These are phyloP conservation scores for Dryobota labecula DNA, from an alignment of 2,888 invertebrate genomes.

Conservation along the genomic window DNA sequence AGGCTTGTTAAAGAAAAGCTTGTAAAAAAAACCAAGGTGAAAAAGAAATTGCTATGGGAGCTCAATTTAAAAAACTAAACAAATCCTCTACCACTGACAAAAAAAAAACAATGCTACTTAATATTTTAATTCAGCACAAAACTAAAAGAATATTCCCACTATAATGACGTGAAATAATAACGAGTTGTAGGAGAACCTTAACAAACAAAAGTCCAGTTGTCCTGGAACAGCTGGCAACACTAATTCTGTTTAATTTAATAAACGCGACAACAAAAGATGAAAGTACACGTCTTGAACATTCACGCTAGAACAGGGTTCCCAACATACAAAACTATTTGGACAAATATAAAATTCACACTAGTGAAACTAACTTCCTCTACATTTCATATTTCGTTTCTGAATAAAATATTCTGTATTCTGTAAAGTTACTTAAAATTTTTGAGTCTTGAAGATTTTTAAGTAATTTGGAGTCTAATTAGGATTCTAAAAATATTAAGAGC, in stretches of 20 bases:
- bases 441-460: background rate
- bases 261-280: slow-evolving; percentile 55
- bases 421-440: background rate
- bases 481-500: background rate
- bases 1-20: background rate
- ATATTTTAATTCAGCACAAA: background rate
- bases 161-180: slow-evolving; percentile 18
- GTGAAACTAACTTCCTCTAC: background rate
- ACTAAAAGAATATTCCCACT: background rate
- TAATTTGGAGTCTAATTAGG: background rate
- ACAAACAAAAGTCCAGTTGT: slow-evolving; percentile 38
- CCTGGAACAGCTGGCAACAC: slow-evolving; percentile 55
- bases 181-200: slow-evolving; percentile 9
- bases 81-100: too few relatives aligned
- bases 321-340: background rate
- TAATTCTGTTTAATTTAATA: slow-evolving; percentile 63
- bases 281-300: slow-evolving; percentile 44
- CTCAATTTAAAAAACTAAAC: background rate
- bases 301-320: slow-evolving; percentile 51
- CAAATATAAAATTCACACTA: background rate
- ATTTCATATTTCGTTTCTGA: background rate
- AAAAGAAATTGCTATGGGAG: background rate
- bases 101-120: background rate
- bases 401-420: background rate
- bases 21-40: background rate